Evolutionary conservation across 2,113 vertebrate species (phyloP), one percentile per base, ranked within the genome.

Genomic region (Condylura cristata): DNA sequence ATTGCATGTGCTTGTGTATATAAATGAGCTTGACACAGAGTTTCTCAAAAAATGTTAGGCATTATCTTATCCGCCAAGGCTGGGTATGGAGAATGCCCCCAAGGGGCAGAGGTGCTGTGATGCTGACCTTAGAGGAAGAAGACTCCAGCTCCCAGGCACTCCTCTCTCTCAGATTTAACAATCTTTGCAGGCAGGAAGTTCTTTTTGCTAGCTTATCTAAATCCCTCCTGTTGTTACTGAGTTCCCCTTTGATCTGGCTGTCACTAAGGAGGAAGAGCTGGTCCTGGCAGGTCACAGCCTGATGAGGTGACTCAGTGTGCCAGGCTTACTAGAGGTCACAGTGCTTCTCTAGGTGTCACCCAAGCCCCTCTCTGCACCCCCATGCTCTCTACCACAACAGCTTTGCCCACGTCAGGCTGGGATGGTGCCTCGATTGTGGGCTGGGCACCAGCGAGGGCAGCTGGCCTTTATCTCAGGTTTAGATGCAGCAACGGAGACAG

Each of bases 221-320:
- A 71, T 95, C 74, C 87, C 79, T 89, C 32, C 18, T 20, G 22
- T 63, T 60, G 26, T 4, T 30, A 65, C 90, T 28, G 34, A 79
- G n/a, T 53, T 93, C 66, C 51, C 53, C 68, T 95, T 81, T 91
- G 95, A 93, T 94, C 71, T 46, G 82, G 51, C 63, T 65, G 41
- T 91, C 71, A 30, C 72, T 51, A 66, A 12, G 3, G 44, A 78
- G 88, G 56, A 85, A 70, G 58, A 86, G 39, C 66, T 80, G 68
- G 66, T 16, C n/a, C 60, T 39, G 56, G 71, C 58, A 17, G 76
- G 48, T 87, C 94, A 68, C 4, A 8, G 37, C 18, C 1, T 28
- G 32, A 46, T 65, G 26, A 28, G 74, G 78, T 39, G 68, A 86
- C 61, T 58, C 26, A 3, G 9, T 30, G 51, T 56, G 70, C 53